A percentile compares a stretch with the other conserved stretches of the same genome.
Evolutionary conservation across 2,888 invertebrate species (phyloP).

Genomic region (Acanthococcus lagerstroemiae): DNA sequence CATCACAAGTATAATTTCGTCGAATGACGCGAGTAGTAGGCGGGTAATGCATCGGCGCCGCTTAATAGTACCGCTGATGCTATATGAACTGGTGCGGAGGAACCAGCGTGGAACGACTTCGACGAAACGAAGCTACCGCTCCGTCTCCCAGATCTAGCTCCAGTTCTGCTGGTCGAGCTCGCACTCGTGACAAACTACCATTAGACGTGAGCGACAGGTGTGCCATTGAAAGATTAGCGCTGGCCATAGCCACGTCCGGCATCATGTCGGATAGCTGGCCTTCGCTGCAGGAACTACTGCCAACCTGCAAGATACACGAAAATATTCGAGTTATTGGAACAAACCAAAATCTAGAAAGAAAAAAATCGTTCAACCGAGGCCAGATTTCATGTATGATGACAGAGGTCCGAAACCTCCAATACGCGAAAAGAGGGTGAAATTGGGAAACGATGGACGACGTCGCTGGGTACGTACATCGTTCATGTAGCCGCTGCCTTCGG

Average conservation of each 20-base stretch:
- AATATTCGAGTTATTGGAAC: neutral
- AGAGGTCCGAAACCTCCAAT: too few species aligned
- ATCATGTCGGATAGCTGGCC: slow-evolving; percentile 70
- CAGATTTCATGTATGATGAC: neutral
- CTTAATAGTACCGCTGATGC: slow-evolving; percentile 8
- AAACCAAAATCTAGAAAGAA: neutral
- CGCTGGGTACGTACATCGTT: slow-evolving; percentile 19
- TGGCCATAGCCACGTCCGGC: slow-evolving; percentile 91
- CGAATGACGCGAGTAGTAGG: too few species aligned
- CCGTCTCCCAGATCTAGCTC: slow-evolving; percentile 81
- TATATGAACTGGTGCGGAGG: slow-evolving; percentile 31
- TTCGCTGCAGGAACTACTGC: slow-evolving; percentile 43
- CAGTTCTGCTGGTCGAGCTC: slow-evolving; percentile 50
- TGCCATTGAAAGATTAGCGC: slow-evolving; percentile 47
- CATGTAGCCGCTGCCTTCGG: slow-evolving; percentile 17
- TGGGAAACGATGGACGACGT: too few species aligned
- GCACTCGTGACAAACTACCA: slow-evolving; percentile 41
- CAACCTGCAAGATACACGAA: slow-evolving; percentile 35
- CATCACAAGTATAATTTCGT: too few species aligned
- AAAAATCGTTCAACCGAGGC: neutral
- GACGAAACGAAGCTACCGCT: slow-evolving; percentile 46
- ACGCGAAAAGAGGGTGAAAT: too few species aligned
- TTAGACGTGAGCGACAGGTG: slow-evolving; percentile 41
- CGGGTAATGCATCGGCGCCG: too few species aligned
- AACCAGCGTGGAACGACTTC: slow-evolving; percentile 28